These are phyloP conservation scores for Plectrocnemia conspersa DNA, from an alignment of 1,140 invertebrate genomes.

Conservation along the genomic window DNA sequence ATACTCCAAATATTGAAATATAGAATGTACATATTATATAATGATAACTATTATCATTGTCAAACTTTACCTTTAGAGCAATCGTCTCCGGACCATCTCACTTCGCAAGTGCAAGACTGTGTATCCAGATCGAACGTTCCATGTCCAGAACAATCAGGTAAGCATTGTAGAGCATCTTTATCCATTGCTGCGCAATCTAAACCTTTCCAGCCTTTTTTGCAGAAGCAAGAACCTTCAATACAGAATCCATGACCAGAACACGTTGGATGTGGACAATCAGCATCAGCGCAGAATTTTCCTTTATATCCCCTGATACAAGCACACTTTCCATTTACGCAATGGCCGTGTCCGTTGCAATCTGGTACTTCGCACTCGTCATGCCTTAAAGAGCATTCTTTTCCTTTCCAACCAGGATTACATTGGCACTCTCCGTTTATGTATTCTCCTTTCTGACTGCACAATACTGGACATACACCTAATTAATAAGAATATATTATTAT, in stretches of 20 bases:
- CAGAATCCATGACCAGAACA: conserved; percentile 96
- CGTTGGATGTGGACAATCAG: conserved; percentile 91
- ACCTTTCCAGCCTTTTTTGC: conserved; percentile 96
- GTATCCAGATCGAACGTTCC: conserved; percentile 92
- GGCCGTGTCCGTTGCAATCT: conserved; percentile 91
- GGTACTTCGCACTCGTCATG: conserved; percentile 91
- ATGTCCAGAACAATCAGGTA: conserved; percentile 90
- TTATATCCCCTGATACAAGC: conserved; percentile 88
- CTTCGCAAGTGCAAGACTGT: conserved; percentile 85
- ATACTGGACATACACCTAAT: conserved; percentile 86
- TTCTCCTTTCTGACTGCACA: conserved; percentile 92
- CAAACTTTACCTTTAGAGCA: conserved; percentile 75
- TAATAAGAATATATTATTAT: conserved; percentile 31
- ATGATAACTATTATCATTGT: too few relatives aligned
- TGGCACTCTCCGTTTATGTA: conserved; percentile 94
- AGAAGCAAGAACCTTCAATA: conserved; percentile 91
- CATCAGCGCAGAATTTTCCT: conserved; percentile 86
- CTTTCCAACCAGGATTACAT: conserved; percentile 97
- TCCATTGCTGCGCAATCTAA: conserved; percentile 86
- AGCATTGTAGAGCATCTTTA: conserved; percentile 87
- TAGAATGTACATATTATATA: too few relatives aligned
- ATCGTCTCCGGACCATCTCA: conserved; percentile 89
- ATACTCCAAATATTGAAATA: too few relatives aligned
- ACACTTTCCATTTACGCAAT: conserved; percentile 92
- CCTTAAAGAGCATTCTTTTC: conserved; percentile 88